A percentile compares a stretch with the other conserved stretches of the same genome.
These are phyloP conservation scores for Squalus acanthias DNA, from an alignment of 2,797 vertebrate genomes.

Conservation along the genomic window DNA sequence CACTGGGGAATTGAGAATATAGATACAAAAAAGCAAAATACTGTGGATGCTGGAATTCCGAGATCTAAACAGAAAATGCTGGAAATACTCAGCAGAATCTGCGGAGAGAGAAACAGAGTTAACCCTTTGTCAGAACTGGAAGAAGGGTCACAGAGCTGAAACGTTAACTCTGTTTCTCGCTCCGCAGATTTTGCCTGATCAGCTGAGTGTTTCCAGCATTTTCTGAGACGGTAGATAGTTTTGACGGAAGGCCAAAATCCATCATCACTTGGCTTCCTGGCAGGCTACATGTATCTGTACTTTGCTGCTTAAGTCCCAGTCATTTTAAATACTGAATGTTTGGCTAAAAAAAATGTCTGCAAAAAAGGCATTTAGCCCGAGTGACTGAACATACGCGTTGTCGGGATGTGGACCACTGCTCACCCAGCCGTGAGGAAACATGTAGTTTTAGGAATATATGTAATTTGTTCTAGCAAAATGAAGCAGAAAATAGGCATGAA, in stretches of 20 bases:
- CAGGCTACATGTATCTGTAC: background rate
- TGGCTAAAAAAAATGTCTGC: background rate
- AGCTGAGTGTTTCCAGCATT: background rate
- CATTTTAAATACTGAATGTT: background rate
- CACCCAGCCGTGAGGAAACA: background rate
- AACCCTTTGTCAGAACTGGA: background rate
- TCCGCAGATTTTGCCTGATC: background rate
- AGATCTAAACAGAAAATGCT: background rate
- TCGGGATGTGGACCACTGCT: background rate
- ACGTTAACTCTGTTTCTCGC: background rate
- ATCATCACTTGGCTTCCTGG: background rate
- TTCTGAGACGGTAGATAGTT: background rate
- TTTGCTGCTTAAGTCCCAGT: background rate
- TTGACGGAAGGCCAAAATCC: background rate
- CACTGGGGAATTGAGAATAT: background rate
- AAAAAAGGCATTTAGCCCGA: background rate
- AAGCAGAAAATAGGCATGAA: conserved; percentile 8
- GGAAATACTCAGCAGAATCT: too few relatives aligned
- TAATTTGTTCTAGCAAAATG: background rate
- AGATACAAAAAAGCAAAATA: background rate
- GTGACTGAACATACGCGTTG: background rate
- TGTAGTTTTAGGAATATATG: background rate
- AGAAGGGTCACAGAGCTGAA: background rate
- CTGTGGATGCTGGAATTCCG: background rate
- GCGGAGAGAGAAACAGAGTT: background rate